Conservation (phyloP, 2,113 vertebrate species). For the Oreamnos americanus region DNA sequence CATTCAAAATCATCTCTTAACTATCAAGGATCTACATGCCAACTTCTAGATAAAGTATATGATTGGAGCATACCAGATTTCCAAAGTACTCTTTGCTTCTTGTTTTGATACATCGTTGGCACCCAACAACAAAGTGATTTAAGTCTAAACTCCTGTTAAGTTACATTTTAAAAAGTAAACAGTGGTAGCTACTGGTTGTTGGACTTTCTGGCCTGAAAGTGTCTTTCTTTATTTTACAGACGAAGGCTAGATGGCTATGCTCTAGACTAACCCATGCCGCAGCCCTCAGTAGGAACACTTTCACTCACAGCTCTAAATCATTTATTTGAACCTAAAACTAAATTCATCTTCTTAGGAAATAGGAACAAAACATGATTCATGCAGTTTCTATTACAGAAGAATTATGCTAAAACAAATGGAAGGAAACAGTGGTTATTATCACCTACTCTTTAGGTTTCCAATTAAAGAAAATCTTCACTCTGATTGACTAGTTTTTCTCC, state of each 20-base stretch:
- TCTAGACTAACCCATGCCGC: not conserved
- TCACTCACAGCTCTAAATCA: not conserved
- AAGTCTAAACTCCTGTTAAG: not conserved
- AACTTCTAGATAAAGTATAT: not conserved
- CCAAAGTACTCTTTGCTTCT: not conserved
- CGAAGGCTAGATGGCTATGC: too few relatives aligned
- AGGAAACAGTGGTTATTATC: not conserved
- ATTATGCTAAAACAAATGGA: constrained; percentile 27
- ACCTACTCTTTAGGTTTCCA: not conserved
- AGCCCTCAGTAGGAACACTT: not conserved
- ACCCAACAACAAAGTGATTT: not conserved
- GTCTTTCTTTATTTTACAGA: not conserved
- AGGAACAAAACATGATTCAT: not conserved
- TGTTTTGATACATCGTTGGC: not conserved
- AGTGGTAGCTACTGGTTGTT: not conserved
- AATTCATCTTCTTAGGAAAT: not conserved
- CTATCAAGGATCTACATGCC: not conserved
- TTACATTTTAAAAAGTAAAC: not conserved
- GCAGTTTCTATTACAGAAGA: not conserved
- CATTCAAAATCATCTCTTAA: not conserved
- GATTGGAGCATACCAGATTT: not conserved
- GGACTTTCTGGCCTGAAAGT: not conserved
- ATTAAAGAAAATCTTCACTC: constrained; percentile 14
- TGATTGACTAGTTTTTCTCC: not conserved
- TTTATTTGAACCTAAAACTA: not conserved